phyloP scores from a whole-genome alignment of 2,888 invertebrate genomes.

The Abrostola tripartita region DNA sequence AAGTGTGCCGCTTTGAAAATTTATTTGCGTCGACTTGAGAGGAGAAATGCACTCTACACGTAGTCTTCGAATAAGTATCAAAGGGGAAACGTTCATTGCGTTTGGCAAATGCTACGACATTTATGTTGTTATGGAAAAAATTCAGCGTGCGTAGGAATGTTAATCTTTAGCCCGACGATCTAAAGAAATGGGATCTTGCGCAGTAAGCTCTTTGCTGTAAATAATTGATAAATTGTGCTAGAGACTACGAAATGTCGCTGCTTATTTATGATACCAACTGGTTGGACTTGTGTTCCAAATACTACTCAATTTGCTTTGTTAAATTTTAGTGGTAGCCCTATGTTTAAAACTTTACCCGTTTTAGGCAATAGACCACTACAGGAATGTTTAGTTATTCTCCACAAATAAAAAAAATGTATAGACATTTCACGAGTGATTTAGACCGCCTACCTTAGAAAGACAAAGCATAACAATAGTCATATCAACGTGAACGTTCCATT shows the following conservation, averaged over 20 bases:
- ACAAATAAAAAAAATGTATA: too few species aligned
- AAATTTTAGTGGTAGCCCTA: too few species aligned
- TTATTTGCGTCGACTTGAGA: conserved; percentile 49
- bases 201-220: background rate
- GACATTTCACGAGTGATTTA: too few species aligned
- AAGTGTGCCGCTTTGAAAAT: conserved; percentile 49
- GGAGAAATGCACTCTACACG: conserved; percentile 36
- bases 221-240: too few species aligned
- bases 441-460: background rate
- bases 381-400: too few species aligned
- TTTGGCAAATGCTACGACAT: conserved; percentile 51
- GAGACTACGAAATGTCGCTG: too few species aligned
- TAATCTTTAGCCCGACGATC: conserved; percentile 11
- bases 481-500: conserved; percentile 12
- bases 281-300: too few species aligned
- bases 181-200: conserved; percentile 1
- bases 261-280: too few species aligned
- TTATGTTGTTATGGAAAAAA: conserved; percentile 42
- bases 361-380: too few species aligned
- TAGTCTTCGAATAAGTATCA: conserved; percentile 49
- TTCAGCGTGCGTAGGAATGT: conserved; percentile 9
- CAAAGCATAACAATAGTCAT: conserved; percentile 14
- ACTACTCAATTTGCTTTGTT: too few species aligned
- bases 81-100: conserved; percentile 53
- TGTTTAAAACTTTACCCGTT: too few species aligned